Evolutionary conservation across 2,797 vertebrate species (phyloP).

Genomic region (Rhinophrynus dorsalis): DNA sequence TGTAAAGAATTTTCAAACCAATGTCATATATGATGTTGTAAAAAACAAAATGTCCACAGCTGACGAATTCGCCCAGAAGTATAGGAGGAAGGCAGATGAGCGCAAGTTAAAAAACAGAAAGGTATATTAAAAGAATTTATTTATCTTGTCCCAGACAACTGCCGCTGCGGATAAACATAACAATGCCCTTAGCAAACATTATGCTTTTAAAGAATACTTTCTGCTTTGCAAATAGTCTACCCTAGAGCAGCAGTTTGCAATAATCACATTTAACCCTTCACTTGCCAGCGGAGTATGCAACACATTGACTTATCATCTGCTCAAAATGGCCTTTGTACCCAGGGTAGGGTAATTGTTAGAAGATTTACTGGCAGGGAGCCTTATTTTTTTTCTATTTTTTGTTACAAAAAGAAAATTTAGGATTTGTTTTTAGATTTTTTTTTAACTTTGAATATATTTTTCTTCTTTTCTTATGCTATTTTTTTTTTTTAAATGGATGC

Average conservation of each 20-base stretch:
- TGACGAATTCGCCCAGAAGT: constrained; percentile 39
- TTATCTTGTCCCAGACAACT: constrained; percentile 37
- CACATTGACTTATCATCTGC: too few relatives aligned
- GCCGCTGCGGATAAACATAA: constrained; percentile 31
- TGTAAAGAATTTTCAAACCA: constrained; percentile 78
- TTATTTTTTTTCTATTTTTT: too few relatives aligned
- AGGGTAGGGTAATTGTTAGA: too few relatives aligned
- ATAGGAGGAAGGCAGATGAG: constrained; percentile 16
- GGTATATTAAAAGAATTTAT: constrained; percentile 48
- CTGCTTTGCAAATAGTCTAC: neutral
- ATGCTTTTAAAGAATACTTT: constrained; percentile 13
- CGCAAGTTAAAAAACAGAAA: constrained; percentile 12
- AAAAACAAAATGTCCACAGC: constrained; percentile 66
- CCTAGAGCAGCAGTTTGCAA: neutral
- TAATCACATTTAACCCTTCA: neutral
- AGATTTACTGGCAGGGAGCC: neutral
- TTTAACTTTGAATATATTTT: too few relatives aligned
- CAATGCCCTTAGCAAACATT: constrained; percentile 40
- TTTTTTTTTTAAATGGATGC: too few relatives aligned
- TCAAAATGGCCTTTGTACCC: too few relatives aligned
- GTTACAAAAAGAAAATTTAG: too few relatives aligned
- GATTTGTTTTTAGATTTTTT: too few relatives aligned
- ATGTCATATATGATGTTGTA: constrained; percentile 66
- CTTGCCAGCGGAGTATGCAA: too few relatives aligned
- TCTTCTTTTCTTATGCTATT: too few relatives aligned